These are phyloP conservation scores for Palythoa heliodiscus DNA, from an alignment of 92 coral and sea anemone genomes.

Conservation along the genomic window DNA sequence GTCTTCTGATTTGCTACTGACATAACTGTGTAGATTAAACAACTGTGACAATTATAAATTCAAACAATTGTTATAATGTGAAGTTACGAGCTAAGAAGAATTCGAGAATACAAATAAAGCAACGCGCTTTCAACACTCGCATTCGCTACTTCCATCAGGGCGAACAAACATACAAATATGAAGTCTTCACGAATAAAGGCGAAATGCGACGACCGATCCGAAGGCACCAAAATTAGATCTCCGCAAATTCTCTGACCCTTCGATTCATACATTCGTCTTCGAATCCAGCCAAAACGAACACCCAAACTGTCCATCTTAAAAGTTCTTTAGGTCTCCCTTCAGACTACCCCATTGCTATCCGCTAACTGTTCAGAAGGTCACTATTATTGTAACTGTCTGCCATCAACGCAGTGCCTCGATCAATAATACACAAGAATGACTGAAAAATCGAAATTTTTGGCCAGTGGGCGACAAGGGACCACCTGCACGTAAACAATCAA, in stretches of 20 bases:
- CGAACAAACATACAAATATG: conserved; percentile 62
- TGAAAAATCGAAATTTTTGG: neutral
- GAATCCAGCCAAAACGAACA: neutral
- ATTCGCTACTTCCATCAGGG: neutral
- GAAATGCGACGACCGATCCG: conserved; percentile 52
- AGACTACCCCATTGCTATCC: conserved; percentile 24
- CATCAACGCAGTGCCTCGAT: conserved; percentile 14
- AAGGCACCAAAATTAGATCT: conserved; percentile 64
- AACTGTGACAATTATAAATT: neutral
- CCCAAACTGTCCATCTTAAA: conserved; percentile 14
- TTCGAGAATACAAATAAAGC: neutral
- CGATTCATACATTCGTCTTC: neutral
- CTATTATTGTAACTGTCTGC: neutral
- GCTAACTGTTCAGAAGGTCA: conserved; percentile 14
- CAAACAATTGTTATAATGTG: neutral
- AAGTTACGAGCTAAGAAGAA: neutral
- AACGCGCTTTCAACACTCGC: neutral
- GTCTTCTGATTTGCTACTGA: conserved; percentile 2
- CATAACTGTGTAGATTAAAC: neutral
- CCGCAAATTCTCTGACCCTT: conserved; percentile 63
- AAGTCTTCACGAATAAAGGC: conserved; percentile 77
- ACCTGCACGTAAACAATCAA: conserved; percentile 7
- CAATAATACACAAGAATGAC: conserved; percentile 22
- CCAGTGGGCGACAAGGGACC: conserved; percentile 29
- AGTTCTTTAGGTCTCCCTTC: neutral